phyloP scores from a whole-genome alignment of 1,140 invertebrate species.

The Bombus polaris region DNA sequence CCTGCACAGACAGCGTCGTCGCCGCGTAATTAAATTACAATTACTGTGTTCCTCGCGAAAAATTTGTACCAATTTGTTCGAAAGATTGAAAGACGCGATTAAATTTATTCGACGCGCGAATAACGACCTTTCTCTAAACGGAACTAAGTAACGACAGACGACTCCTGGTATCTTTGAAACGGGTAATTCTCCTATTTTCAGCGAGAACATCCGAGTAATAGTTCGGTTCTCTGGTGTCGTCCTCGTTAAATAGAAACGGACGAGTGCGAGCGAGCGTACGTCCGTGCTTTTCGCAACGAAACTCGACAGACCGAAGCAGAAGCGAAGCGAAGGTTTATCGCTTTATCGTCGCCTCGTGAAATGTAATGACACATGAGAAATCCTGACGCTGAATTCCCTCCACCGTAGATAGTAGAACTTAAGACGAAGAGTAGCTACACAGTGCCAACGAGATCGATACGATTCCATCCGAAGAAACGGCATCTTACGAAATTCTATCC shows the following conservation, averaged over 20 bases:
- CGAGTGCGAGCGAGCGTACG: neutral
- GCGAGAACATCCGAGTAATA: conserved; percentile 26
- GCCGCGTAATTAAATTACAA: conserved; percentile 1
- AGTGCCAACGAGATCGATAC: neutral
- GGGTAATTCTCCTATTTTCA: conserved; percentile 46
- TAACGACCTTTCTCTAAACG: neutral
- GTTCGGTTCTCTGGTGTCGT: conserved; percentile 1
- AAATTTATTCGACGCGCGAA: conserved; percentile 26
- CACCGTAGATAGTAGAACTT: neutral
- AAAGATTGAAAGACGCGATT: conserved; percentile 5
- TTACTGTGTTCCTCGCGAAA: neutral
- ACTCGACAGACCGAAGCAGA: conserved; percentile 47
- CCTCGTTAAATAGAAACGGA: conserved; percentile 14
- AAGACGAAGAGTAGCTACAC: neutral
- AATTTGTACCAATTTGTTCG: neutral
- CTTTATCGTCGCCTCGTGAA: conserved; percentile 51
- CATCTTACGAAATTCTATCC: neutral
- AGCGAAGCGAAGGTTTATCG: conserved; percentile 63
- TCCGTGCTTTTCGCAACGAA: conserved; percentile 35
- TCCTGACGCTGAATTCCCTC: conserved; percentile 42
- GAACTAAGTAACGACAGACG: neutral
- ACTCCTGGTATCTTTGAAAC: neutral
- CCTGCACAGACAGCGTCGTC: neutral
- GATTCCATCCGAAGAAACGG: neutral
- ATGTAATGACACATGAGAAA: conserved; percentile 59